Percentiles rank a stretch among this genome's conserved stretches.
Evolutionary conservation across 2,888 invertebrate genomes (phyloP).

Genomic region (Myopa testacea): DNA sequence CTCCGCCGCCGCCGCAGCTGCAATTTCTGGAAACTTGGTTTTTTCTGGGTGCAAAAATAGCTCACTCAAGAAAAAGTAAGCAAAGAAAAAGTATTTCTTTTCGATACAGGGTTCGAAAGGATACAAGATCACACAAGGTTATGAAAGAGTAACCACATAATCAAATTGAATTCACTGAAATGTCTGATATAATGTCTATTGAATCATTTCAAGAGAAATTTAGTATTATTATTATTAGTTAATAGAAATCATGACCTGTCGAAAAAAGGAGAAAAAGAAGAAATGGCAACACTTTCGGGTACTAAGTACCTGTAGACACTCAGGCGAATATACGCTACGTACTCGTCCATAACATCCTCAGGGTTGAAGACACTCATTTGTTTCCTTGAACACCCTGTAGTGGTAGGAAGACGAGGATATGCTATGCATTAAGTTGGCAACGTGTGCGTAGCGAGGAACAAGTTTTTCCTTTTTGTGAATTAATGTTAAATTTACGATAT

Average conservation of each 20-base stretch:
- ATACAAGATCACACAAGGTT: no score
- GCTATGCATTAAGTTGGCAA: neutral
- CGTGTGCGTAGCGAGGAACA: slow-evolving; percentile 24
- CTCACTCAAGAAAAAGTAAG: no score
- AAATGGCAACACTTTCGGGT: neutral
- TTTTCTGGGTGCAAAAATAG: neutral
- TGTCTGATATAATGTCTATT: no score
- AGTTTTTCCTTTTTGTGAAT: slow-evolving; percentile 36
- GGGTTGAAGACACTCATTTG: neutral
- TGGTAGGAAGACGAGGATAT: neutral
- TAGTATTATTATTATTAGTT: no score
- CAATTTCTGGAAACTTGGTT: neutral
- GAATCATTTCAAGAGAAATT: no score
- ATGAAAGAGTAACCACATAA: no score
- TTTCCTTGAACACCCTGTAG: slow-evolving; percentile 21
- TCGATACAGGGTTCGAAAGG: no score
- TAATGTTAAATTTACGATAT: slow-evolving; percentile 37
- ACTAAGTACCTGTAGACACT: neutral
- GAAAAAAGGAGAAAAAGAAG: no score
- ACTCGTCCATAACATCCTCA: neutral
- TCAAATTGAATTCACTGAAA: no score
- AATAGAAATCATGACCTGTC: no score
- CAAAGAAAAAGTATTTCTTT: no score
- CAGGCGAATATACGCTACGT: no score
- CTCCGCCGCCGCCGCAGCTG: neutral